A percentile compares a stretch with the other conserved stretches of the same genome.
Evolutionary conservation across 2,113 vertebrate genomes (phyloP).

Genomic region (Sylvia atricapilla): DNA sequence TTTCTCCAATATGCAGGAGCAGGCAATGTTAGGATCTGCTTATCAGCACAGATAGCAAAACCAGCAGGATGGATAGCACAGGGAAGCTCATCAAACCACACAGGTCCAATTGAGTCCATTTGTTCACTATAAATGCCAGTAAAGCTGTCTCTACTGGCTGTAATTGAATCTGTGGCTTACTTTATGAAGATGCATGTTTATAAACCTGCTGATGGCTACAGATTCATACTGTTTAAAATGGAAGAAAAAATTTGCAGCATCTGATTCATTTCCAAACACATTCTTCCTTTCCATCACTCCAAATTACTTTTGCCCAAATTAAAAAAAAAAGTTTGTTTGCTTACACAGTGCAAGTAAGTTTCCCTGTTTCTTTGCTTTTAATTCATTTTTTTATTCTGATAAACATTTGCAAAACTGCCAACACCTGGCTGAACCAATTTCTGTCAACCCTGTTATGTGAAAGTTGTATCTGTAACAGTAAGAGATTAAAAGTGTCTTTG

Average conservation of each 20-base stretch:
- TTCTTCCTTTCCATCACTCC: not conserved
- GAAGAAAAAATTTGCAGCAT: not conserved
- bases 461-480: not conserved
- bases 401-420: not conserved
- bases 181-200: not conserved
- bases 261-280: not conserved
- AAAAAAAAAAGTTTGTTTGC: not conserved
- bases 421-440: not conserved
- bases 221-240: not conserved
- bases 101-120: not conserved
- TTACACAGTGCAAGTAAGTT: not conserved
- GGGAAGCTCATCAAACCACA: not conserved
- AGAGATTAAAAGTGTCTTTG: constrained; percentile 23
- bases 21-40: not conserved
- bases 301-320: not conserved
- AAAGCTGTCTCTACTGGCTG: not conserved
- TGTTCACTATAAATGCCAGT: not conserved
- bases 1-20: not conserved
- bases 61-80: not conserved
- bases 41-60: not conserved
- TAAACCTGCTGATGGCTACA: not conserved
- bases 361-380: not conserved
- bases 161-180: not conserved
- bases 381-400: not conserved
- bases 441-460: not conserved